Evolutionary conservation across 2,797 vertebrate genomes (phyloP), one percentile per base, ranked within the genome.

Genomic region (Molossus molossus): DNA sequence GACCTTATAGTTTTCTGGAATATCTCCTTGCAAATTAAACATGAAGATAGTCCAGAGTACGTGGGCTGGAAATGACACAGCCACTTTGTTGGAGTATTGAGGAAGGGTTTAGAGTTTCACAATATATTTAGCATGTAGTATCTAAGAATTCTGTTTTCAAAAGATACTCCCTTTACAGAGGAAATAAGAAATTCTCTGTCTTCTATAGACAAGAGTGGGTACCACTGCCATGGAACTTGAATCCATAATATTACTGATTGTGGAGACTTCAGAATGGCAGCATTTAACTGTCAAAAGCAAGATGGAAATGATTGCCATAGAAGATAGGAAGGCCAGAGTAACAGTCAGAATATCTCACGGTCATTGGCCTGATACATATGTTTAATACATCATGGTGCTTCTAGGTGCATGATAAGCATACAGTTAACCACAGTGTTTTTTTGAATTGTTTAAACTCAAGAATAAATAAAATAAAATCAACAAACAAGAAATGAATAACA

Each of bases 221-320:
- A 15, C 4, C 6, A 27, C 6, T 73, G 4, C 20, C 1, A 6
- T 73, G 29, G 25, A 37, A 17, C 15, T 21, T 64, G 20, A 23
- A 23, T 81, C 14, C 12, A 57, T 62, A 40, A 5, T 23, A 20
- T 27, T 20, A 48, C 6, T 67, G n/a, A 60, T 62, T 29, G 2
- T 5, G 23, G n/a, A 77, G 25, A 37, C 1, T 23, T 33, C 29
- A 62, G 15, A 48, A 75, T 48, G 15, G 1, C 10, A 65, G 17
- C 48, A 57, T 58, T 65, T 79, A 62, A 62, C 20, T n/a, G 23
- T 65, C 20, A 93, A 83, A 90, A 72, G n/a, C 37, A 77, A 90
- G 1, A 17, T 65, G n/a, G 18, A 60, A 64, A 45, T 12, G 55
- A 65, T 17, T 70, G 20, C 15, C 29, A 20, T 9, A 60, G 40